Conservation (phyloP, 2,797 vertebrate species). For the Ambastaia sidthimunki region DNA sequence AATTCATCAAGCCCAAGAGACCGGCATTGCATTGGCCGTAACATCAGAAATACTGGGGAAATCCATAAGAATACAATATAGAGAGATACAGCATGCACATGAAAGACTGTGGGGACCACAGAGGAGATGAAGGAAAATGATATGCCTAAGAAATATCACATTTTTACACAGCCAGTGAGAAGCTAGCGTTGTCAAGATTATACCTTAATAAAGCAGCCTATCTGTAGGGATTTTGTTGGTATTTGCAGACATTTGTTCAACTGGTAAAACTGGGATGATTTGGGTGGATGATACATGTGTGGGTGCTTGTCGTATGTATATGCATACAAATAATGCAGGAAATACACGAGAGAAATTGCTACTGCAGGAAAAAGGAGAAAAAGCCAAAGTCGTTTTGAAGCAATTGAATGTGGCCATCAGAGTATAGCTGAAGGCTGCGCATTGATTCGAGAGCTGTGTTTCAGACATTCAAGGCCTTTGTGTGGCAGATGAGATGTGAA, state of each 20-base stretch:
- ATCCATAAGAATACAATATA: conserved; percentile 32
- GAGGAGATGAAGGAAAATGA: not conserved
- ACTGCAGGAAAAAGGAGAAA: not conserved
- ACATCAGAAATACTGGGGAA: conserved; percentile 4
- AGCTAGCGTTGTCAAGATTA: not conserved
- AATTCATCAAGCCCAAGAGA: conserved; percentile 48
- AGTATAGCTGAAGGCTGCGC: not conserved
- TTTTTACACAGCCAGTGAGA: not conserved
- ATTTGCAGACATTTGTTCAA: conserved; percentile 1
- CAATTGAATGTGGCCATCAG: not conserved
- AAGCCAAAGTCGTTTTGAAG: not conserved
- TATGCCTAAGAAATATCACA: conserved; percentile 12
- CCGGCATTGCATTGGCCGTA: conserved; percentile 8
- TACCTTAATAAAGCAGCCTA: not conserved
- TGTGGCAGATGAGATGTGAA: conserved; percentile 17
- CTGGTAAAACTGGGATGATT: not conserved
- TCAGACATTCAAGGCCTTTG: conserved; percentile 26
- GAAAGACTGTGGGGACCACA: conserved; percentile 36
- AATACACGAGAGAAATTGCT: not conserved
- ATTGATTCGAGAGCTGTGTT: conserved; percentile 1
- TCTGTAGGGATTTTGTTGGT: not conserved
- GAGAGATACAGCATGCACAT: conserved; percentile 35
- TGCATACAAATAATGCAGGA: not conserved
- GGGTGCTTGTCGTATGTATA: not conserved
- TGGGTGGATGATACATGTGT: not conserved